These are phyloP conservation scores for Ischnura elegans DNA, from an alignment of 2,888 invertebrate species.

Conservation along the genomic window DNA sequence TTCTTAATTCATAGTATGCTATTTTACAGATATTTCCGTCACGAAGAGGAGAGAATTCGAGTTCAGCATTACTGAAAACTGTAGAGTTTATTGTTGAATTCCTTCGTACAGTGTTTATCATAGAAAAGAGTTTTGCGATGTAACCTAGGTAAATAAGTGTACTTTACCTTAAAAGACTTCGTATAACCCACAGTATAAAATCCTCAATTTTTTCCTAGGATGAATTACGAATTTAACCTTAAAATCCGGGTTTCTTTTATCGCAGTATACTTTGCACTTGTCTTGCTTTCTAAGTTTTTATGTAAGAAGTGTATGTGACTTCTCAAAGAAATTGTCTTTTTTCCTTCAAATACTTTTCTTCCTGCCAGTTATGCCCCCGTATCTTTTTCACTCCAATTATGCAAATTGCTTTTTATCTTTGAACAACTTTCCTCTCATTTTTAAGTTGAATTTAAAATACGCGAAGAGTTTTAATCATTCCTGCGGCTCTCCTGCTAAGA, in stretches of 20 bases:
- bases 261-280: background rate
- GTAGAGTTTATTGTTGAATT: too few species aligned
- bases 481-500: background rate
- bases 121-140: too few species aligned
- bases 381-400: background rate
- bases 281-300: background rate
- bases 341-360: background rate
- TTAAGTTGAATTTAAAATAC: background rate
- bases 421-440: background rate
- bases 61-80: too few species aligned
- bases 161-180: too few species aligned
- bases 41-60: too few species aligned
- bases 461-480: background rate
- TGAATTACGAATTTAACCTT: background rate
- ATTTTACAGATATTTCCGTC: too few species aligned
- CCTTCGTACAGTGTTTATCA: too few species aligned
- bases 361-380: background rate
- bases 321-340: background rate
- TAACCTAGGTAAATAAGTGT: too few species aligned
- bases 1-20: background rate
- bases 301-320: background rate
- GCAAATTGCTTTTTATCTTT: background rate
- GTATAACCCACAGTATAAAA: too few species aligned
- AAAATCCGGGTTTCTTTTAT: background rate
- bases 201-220: too few species aligned